phyloP scores from a whole-genome alignment of 2,113 vertebrate genomes.

The Asarcornis scutulata region DNA sequence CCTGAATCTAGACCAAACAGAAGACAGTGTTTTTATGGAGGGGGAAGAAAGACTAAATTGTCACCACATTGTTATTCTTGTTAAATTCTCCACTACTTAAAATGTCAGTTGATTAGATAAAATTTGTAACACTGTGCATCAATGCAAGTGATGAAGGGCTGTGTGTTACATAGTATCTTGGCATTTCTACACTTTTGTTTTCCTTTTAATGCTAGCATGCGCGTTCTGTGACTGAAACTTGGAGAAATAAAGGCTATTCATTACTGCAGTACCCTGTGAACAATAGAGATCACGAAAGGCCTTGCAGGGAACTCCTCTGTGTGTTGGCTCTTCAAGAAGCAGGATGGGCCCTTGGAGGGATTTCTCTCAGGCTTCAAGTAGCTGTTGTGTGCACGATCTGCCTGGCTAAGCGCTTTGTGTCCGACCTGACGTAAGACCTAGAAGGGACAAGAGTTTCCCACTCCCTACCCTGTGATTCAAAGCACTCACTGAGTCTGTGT shows the following conservation, averaged over 20 bases:
- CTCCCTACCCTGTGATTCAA: not conserved
- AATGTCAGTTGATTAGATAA: constrained; percentile 77
- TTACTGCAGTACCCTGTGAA: constrained; percentile 44
- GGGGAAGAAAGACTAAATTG: constrained; percentile 73
- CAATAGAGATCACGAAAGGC: constrained; percentile 66
- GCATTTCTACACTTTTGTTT: constrained; percentile 67
- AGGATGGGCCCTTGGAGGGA: constrained; percentile 18
- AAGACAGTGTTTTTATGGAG: constrained; percentile 81
- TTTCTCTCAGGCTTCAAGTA: constrained; percentile 55
- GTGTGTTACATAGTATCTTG: constrained; percentile 44
- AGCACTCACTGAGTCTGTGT: not conserved
- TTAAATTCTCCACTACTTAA: constrained; percentile 76
- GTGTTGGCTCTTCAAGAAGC: constrained; percentile 44
- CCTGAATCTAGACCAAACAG: constrained; percentile 84
- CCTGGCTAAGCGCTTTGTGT: constrained; percentile 53
- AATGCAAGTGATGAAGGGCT: constrained; percentile 61
- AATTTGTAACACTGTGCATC: constrained; percentile 69
- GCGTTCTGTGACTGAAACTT: constrained; percentile 40
- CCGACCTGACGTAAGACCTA: constrained; percentile 4
- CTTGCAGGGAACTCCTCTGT: constrained; percentile 45
- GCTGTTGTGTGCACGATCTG: constrained; percentile 59
- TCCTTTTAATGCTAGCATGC: constrained; percentile 54
- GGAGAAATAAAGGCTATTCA: constrained; percentile 66
- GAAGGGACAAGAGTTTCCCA: not conserved
- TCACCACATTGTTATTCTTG: constrained; percentile 79